Conservation (phyloP, 2,888 invertebrate genomes). For the Apamea monoglypha region DNA sequence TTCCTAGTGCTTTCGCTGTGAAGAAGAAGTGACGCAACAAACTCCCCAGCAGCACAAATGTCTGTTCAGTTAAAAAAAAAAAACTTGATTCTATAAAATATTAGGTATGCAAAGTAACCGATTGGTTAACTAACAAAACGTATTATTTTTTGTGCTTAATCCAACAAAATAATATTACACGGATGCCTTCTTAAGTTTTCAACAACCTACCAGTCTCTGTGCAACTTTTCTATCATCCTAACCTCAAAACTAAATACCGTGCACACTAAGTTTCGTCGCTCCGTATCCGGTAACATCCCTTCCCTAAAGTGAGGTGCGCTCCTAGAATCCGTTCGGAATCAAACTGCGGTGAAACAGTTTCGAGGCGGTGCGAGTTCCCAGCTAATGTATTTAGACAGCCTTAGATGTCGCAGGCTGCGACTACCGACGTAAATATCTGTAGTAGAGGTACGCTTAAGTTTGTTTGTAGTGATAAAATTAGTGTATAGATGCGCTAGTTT, state of each 20-base stretch:
- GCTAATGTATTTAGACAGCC: constrained; percentile 76
- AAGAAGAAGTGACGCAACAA: too few relatives aligned
- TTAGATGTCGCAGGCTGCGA: constrained; percentile 67
- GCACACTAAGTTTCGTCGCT: constrained; percentile 65
- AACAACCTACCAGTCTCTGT: too few relatives aligned
- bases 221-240: background rate
- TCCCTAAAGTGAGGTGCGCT: constrained; percentile 72
- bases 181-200: background rate
- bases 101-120: too few relatives aligned
- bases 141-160: background rate
- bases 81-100: too few relatives aligned
- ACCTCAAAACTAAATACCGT: constrained; percentile 14
- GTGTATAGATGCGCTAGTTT: constrained; percentile 42
- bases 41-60: too few relatives aligned
- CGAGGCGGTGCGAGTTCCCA: constrained; percentile 69
- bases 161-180: background rate
- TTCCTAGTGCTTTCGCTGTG: too few relatives aligned
- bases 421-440: constrained; percentile 41
- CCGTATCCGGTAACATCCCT: constrained; percentile 66
- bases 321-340: constrained; percentile 76
- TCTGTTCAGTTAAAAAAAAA: too few relatives aligned
- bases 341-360: constrained; percentile 79
- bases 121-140: background rate
- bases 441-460: constrained; percentile 32
- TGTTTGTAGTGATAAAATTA: constrained; percentile 49